Conservation (phyloP, 2,797 vertebrate genomes). For the Xenopus petersii region DNA sequence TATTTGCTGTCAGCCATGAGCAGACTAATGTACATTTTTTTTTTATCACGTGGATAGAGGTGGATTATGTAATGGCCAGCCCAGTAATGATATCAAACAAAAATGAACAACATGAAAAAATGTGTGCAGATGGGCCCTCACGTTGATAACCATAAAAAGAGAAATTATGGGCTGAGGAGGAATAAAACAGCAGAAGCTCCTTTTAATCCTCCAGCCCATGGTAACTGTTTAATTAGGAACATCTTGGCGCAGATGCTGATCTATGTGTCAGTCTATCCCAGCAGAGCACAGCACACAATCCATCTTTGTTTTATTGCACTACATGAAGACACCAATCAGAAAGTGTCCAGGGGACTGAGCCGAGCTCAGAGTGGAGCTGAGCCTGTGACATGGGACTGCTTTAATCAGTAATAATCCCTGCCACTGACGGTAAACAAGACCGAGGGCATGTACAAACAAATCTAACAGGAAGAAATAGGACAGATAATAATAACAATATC, state of each 20-base stretch:
- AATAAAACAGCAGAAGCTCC: conserved; percentile 49
- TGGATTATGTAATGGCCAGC: not conserved
- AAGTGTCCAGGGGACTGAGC: conserved; percentile 53
- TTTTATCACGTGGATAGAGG: too few relatives aligned
- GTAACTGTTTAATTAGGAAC: conserved; percentile 66
- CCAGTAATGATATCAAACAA: too few relatives aligned
- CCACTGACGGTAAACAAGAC: conserved; percentile 51
- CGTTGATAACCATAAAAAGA: conserved; percentile 29
- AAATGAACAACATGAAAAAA: not conserved
- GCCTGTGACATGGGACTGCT: conserved; percentile 62
- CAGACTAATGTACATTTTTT: too few relatives aligned
- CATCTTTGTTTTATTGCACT: conserved; percentile 57
- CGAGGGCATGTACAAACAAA: conserved; percentile 52
- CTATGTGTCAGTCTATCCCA: conserved; percentile 61
- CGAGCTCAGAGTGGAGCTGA: conserved; percentile 60
- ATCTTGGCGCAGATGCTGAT: conserved; percentile 59
- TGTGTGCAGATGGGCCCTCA: conserved; percentile 16
- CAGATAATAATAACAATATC: conserved; percentile 20
- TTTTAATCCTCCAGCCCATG: conserved; percentile 62
- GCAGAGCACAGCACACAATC: conserved; percentile 61
- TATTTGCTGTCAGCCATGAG: too few relatives aligned
- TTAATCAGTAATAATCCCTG: conserved; percentile 66
- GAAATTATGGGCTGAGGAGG: conserved; percentile 39
- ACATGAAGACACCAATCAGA: conserved; percentile 64
- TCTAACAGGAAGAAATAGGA: conserved; percentile 51